Evolutionary conservation across 2,113 vertebrate species (phyloP).

Genomic region (Malurus elegans): DNA sequence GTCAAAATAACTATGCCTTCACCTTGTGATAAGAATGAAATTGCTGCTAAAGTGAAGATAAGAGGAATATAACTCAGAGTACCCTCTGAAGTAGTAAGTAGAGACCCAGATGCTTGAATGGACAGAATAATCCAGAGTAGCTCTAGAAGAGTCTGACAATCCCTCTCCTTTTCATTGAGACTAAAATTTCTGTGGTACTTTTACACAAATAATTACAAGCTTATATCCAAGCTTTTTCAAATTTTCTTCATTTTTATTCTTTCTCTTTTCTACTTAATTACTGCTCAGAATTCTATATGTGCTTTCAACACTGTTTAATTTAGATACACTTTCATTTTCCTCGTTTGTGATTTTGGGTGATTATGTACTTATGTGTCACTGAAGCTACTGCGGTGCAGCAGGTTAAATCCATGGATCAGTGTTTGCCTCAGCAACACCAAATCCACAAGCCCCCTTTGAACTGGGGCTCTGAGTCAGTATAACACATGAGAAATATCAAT

Average conservation of each 20-base stretch:
- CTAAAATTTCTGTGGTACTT: neutral
- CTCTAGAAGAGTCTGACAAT: neutral
- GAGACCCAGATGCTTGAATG: neutral
- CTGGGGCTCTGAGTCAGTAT: neutral
- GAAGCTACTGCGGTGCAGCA: neutral
- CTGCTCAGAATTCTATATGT: neutral
- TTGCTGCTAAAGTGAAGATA: neutral
- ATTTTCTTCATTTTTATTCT: neutral
- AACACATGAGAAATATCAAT: neutral
- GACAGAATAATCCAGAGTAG: neutral
- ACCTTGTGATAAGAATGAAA: neutral
- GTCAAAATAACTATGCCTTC: neutral
- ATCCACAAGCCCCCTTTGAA: neutral
- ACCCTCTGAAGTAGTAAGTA: neutral
- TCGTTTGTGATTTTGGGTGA: rapidly evolving
- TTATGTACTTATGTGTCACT: neutral
- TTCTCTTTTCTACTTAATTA: neutral
- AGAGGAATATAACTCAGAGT: neutral
- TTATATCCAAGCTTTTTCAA: neutral
- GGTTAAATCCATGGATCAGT: neutral
- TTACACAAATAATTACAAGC: neutral
- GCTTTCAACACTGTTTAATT: neutral
- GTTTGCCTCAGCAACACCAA: neutral
- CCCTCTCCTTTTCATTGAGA: neutral
- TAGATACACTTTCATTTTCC: neutral